Evolutionary conservation across 2,797 vertebrate genomes (phyloP).

Genomic region (Distichodus sexfasciatus): DNA sequence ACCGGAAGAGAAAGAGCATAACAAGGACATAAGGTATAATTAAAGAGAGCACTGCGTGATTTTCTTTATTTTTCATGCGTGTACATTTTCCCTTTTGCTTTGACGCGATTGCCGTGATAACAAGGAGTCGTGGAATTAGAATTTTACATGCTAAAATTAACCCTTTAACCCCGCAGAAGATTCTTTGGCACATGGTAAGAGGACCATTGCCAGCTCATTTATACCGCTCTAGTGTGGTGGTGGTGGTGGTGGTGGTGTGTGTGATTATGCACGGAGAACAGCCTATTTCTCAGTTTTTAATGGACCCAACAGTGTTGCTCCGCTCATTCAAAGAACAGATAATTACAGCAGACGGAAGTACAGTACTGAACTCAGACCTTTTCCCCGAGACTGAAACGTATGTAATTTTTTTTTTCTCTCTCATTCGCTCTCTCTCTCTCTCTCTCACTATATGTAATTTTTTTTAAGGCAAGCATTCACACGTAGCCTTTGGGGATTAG

Average conservation of each 20-base stretch:
- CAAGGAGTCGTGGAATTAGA: not conserved
- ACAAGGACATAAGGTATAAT: not conserved
- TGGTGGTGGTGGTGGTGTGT: not conserved
- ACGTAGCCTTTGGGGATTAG: slow-evolving; percentile 78
- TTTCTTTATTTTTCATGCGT: too few species aligned
- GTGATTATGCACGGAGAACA: slow-evolving; percentile 57
- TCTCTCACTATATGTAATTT: slow-evolving; percentile 65
- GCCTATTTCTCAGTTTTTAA: slow-evolving; percentile 52
- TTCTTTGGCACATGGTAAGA: slow-evolving; percentile 1
- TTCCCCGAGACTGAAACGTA: slow-evolving; percentile 45
- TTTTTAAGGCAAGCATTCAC: slow-evolving; percentile 73
- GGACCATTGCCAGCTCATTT: slow-evolving; percentile 5
- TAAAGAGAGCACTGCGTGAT: too few species aligned
- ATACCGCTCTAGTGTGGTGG: not conserved
- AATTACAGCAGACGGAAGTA: slow-evolving; percentile 63
- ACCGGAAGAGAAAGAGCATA: too few species aligned
- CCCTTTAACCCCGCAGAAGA: slow-evolving; percentile 4
- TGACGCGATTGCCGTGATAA: not conserved
- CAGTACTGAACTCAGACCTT: slow-evolving; percentile 50
- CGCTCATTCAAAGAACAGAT: slow-evolving; percentile 61
- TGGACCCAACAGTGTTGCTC: slow-evolving; percentile 61
- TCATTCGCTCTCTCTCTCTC: slow-evolving; percentile 1
- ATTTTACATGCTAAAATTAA: slow-evolving; percentile 7
- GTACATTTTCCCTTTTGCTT: slow-evolving; percentile 10
- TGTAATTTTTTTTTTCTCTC: slow-evolving; percentile 32